phyloP scores from a whole-genome alignment of 2,113 vertebrate genomes.

The Tetraodon nigroviridis region DNA sequence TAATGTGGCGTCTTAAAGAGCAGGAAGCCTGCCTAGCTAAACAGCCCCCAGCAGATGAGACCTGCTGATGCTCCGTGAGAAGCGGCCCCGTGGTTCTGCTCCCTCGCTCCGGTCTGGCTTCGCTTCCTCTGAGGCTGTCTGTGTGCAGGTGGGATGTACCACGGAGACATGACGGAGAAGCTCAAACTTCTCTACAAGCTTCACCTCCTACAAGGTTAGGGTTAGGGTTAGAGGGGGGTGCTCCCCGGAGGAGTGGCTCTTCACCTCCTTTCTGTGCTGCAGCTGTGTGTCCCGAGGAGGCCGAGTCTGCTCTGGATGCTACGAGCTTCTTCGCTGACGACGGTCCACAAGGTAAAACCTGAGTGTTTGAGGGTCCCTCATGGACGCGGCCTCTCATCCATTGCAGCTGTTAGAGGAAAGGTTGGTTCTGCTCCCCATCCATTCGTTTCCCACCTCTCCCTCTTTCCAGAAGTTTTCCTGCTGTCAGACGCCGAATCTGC shows the following conservation, averaged over 20 bases:
- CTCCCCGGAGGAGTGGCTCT: not conserved
- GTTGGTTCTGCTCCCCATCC: too few relatives aligned
- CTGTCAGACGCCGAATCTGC: slow-evolving; percentile 86
- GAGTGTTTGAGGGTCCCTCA: too few relatives aligned
- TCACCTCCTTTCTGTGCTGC: slow-evolving; percentile 15
- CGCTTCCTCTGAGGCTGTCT: not conserved
- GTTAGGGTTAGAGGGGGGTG: too few relatives aligned
- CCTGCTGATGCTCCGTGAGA: too few relatives aligned
- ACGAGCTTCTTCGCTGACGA: slow-evolving; percentile 88
- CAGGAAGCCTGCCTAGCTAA: too few relatives aligned
- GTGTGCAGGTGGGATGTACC: slow-evolving; percentile 88
- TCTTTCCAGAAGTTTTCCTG: slow-evolving; percentile 81
- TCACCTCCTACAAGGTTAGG: slow-evolving; percentile 94
- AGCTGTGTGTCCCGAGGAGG: slow-evolving; percentile 90
- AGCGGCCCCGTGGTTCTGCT: too few relatives aligned
- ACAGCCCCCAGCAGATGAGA: too few relatives aligned
- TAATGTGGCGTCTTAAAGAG: too few relatives aligned
- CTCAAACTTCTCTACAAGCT: slow-evolving; percentile 94
- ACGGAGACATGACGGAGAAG: slow-evolving; percentile 94
- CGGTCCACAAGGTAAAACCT: slow-evolving; percentile 78
- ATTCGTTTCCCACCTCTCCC: not conserved
- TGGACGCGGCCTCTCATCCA: too few relatives aligned
- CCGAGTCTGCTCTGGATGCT: slow-evolving; percentile 92
- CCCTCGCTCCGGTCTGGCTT: too few relatives aligned
- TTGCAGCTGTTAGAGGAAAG: too few relatives aligned